Evolutionary conservation across 2,113 vertebrate genomes (phyloP).

Genomic region (Hippolais icterina): DNA sequence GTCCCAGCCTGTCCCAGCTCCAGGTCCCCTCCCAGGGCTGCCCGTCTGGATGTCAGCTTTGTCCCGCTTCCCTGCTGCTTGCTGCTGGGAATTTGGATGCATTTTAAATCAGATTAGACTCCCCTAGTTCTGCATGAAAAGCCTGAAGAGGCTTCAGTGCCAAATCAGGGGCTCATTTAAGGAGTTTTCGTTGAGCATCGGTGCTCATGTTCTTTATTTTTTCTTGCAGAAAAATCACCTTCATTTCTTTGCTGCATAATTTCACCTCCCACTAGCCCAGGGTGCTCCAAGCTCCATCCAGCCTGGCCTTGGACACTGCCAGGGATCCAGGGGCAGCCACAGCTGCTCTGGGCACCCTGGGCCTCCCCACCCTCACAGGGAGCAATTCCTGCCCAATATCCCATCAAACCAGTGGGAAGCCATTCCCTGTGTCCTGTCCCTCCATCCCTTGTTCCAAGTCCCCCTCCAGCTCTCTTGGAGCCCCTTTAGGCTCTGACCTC

Average conservation of each 20-base stretch:
- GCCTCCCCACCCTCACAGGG: fast-evolving
- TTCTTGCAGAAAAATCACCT: neutral
- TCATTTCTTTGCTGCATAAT: neutral
- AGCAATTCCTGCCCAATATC: fast-evolving
- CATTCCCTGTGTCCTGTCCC: neutral
- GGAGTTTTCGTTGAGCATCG: neutral
- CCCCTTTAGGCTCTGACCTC: neutral
- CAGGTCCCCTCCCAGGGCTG: neutral
- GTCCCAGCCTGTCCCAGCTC: neutral
- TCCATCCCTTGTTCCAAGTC: neutral
- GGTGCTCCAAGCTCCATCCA: fast-evolving
- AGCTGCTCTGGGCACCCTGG: neutral
- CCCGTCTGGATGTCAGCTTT: neutral
- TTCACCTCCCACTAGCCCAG: neutral
- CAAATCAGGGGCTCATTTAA: neutral
- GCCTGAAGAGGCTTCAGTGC: neutral
- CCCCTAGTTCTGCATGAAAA: neutral
- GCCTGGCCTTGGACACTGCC: fast-evolving
- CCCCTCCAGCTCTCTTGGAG: neutral
- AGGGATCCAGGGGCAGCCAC: neutral
- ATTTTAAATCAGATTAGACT: neutral
- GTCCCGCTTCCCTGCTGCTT: neutral
- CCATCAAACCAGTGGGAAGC: fast-evolving
- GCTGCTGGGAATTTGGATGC: slow-evolving; percentile 13
- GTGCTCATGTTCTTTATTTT: neutral